Conservation (phyloP, 2,113 vertebrate genomes). For the Engystomops pustulosus region DNA sequence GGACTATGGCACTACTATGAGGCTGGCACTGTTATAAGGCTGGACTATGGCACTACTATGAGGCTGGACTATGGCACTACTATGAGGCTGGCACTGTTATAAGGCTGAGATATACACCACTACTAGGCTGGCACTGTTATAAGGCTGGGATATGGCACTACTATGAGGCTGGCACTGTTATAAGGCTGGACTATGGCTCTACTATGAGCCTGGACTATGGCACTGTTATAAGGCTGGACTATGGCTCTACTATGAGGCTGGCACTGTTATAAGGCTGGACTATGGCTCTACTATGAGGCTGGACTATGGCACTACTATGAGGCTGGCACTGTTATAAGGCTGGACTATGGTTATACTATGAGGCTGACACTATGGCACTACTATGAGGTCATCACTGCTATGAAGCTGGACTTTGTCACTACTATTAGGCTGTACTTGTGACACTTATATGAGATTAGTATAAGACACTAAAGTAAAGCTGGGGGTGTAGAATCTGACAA, state of each 20-base stretch:
- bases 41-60: no score
- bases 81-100: not conserved
- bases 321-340: not conserved
- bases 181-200: no score
- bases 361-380: not conserved
- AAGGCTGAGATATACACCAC: no score
- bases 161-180: not conserved
- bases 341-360: no score
- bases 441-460: not conserved
- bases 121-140: not conserved
- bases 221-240: no score
- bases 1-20: not conserved
- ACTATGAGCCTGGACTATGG: not conserved
- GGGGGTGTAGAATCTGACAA: no score
- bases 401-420: no score
- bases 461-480: no score
- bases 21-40: not conserved
- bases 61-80: not conserved
- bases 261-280: no score
- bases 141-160: not conserved
- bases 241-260: no score
- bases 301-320: no score
- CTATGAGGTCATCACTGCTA: not conserved
- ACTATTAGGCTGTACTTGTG: not conserved
- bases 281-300: no score